These are phyloP conservation scores for Listrodromus nycthemerus DNA, from an alignment of 2,888 invertebrate species.

Conservation along the genomic window DNA sequence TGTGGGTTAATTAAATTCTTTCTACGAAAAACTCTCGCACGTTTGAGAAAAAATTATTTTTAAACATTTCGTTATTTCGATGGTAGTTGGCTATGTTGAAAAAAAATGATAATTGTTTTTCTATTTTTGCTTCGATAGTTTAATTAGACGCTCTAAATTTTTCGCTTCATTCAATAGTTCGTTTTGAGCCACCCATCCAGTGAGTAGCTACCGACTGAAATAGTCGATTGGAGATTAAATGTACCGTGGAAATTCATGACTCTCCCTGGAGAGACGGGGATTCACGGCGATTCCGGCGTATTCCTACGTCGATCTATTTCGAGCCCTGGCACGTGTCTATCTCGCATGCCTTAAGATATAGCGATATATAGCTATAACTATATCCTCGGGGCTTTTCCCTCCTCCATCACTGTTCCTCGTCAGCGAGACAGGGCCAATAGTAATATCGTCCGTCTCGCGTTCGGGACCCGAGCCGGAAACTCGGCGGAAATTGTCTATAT, in stretches of 20 bases:
- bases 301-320: slow-evolving; percentile 56
- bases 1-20: too few species aligned
- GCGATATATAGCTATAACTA: slow-evolving; percentile 18
- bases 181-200: neutral
- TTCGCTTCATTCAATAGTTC: neutral
- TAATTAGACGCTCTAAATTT: neutral
- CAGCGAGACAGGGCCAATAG: slow-evolving; percentile 69
- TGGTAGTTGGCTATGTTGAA: too few species aligned
- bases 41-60: too few species aligned
- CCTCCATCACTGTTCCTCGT: slow-evolving; percentile 55
- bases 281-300: neutral
- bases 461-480: slow-evolving; percentile 63
- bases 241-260: slow-evolving; percentile 18
- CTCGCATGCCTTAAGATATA: slow-evolving; percentile 42
- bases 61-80: too few species aligned
- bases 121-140: neutral
- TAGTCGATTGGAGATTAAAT: slow-evolving; percentile 8
- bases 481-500: neutral
- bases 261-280: slow-evolving; percentile 13
- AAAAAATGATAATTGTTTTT: too few species aligned
- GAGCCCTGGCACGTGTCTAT: slow-evolving; percentile 50
- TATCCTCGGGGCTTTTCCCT: slow-evolving; percentile 24
- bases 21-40: too few species aligned
- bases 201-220: neutral
- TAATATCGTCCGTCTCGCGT: slow-evolving; percentile 69